Conservation (phyloP, 2,113 vertebrate genomes). For the Columba livia region DNA sequence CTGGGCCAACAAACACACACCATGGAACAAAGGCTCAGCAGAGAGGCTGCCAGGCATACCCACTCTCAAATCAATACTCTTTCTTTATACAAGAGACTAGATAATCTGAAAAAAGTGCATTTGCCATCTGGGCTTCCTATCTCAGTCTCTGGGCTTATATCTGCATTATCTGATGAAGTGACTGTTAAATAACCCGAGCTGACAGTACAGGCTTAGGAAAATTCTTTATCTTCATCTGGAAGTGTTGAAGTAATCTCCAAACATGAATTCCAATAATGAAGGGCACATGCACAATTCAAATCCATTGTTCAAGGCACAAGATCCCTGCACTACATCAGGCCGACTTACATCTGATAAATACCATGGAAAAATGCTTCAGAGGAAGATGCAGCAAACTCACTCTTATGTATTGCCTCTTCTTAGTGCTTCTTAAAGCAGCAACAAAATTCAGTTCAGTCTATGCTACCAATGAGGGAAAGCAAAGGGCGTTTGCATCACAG, state of each 20-base stretch:
- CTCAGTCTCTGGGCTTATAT: neutral
- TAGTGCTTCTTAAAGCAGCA: neutral
- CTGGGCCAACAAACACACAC: neutral
- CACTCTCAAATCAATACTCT: neutral
- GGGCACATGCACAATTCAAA: neutral
- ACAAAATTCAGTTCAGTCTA: neutral
- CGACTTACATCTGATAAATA: neutral
- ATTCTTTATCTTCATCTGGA: slow-evolving; percentile 3
- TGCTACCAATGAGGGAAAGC: neutral
- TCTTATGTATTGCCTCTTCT: neutral
- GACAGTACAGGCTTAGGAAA: neutral
- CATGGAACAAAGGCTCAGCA: neutral
- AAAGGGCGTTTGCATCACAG: neutral
- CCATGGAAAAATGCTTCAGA: neutral
- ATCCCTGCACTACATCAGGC: neutral
- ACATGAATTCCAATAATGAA: slow-evolving; percentile 9
- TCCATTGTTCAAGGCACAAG: neutral
- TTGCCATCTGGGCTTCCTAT: neutral
- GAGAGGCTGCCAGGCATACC: neutral
- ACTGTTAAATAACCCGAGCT: slow-evolving; percentile 26
- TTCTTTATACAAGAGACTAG: neutral
- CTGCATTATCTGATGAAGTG: slow-evolving; percentile 21
- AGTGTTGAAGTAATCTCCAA: neutral
- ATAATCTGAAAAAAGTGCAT: neutral
- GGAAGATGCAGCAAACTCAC: neutral